A percentile compares a stretch with the other conserved stretches of the same genome.
Conservation (phyloP, 2,797 vertebrate species). For the Miichthys miiuy region DNA sequence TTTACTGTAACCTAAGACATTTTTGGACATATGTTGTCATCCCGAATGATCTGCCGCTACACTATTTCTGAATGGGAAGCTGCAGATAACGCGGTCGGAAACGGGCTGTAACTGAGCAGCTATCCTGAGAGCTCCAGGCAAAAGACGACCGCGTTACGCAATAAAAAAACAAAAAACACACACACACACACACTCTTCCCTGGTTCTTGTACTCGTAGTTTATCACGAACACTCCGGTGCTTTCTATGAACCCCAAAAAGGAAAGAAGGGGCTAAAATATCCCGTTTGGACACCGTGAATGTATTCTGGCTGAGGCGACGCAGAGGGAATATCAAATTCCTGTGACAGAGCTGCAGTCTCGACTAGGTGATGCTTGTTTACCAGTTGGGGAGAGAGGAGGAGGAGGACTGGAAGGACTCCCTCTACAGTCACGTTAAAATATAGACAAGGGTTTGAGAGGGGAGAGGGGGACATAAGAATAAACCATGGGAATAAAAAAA, state of each 20-base stretch:
- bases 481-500: not conserved
- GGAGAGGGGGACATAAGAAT: not conserved
- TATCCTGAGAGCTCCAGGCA: conserved; percentile 39
- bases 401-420: conserved; percentile 31
- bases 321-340: conserved; percentile 56
- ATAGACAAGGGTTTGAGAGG: not conserved
- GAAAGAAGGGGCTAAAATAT: not conserved
- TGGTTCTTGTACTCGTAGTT: conserved; percentile 41
- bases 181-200: conserved; percentile 18
- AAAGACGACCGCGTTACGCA: conserved; percentile 72
- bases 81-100: conserved; percentile 17
- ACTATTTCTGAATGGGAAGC: conserved; percentile 22
- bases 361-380: conserved; percentile 62
- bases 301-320: conserved; percentile 24
- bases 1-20: not conserved
- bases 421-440: conserved; percentile 32
- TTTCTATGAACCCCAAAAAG: conserved; percentile 1
- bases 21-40: not conserved
- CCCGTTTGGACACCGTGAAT: not conserved
- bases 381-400: conserved; percentile 15
- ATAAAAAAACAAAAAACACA: conserved; percentile 25
- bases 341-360: conserved; percentile 54
- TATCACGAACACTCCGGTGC: conserved; percentile 42
- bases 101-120: conserved; percentile 45
- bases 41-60: not conserved